These are phyloP conservation scores for Cataglyphis cursor DNA, from an alignment of 2,888 invertebrate genomes.

Conservation along the genomic window DNA sequence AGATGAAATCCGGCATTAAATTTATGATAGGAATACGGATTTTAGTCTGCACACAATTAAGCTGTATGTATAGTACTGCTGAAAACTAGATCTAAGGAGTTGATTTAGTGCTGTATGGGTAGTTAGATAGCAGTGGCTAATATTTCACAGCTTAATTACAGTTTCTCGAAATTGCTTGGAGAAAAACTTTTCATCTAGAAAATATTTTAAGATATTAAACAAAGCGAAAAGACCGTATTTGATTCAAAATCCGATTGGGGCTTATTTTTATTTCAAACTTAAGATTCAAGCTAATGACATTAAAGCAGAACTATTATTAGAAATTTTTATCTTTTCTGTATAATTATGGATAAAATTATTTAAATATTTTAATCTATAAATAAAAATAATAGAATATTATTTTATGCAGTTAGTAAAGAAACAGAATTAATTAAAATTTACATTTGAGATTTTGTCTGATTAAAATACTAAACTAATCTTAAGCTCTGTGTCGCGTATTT, in stretches of 20 bases:
- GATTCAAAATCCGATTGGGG: background rate
- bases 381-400: background rate
- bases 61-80: slow-evolving; percentile 15
- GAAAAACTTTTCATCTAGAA: background rate
- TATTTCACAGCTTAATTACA: slow-evolving; percentile 44
- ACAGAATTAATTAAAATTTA: slow-evolving; percentile 1
- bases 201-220: slow-evolving; percentile 1
- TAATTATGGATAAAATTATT: background rate
- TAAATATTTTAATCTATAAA: background rate
- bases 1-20: slow-evolving; percentile 22
- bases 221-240: background rate
- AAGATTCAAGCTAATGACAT: background rate
- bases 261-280: background rate
- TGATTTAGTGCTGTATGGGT: slow-evolving; percentile 33
- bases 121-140: slow-evolving; percentile 16
- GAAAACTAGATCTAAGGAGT: slow-evolving; percentile 25
- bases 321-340: background rate
- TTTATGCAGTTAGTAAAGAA: background rate
- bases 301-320: background rate
- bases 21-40: slow-evolving; percentile 30
- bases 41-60: slow-evolving; percentile 35
- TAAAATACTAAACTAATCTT: background rate
- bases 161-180: slow-evolving; percentile 30
- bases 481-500: background rate
- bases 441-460: background rate